Base-by-base conservation (phyloP, 2,888 invertebrate species). In the Drosophila stalkeri region DNA sequence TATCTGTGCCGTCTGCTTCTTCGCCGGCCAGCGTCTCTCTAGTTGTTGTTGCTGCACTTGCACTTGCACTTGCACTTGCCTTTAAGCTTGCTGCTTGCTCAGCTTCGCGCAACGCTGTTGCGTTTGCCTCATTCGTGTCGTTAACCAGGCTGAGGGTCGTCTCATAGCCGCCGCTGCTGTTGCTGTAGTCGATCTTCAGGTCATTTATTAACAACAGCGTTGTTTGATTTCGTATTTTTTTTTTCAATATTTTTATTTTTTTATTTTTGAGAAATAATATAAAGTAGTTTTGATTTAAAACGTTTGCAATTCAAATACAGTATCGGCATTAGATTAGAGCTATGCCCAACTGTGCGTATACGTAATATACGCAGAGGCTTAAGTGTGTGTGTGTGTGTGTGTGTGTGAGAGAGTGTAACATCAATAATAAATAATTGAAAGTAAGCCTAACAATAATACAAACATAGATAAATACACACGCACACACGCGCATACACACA, bases 151-250 rank as follows among this genome's bases (percentile, higher is more conserved):
- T 65, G 33, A 89, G 69, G 61, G 80, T 76, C 64, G 79, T 72
- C 66, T 90, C 87, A 66, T 74, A 83, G 57, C 72, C 77, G 68
- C 71, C 72, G 68, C 64, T 76, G 72, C 65, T 84, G 51, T 80
- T 78, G 71, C 80, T 88, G 88, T 91, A 86, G 83, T 91, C 91
- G 71, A 90, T 85, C 86, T 86, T 85, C 67, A 68, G 51, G 60
- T 73, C 41, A 27, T 49, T 52, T 44, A 18, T 20, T 12, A 41
- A 46, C 23, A 62, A 23, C 56, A n/a, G 39, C 27, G 9, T 74
- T 27, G 27, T 39, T 63, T 18, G 54, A 41, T 35, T 72, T 49
- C 16, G 27, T 54, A 2, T 51, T n/a, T 39, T 39, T 37, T 16
- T 20, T 33, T 12, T 49, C n/a, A 12, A 31, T 27, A 6, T 31